A percentile compares a stretch with the other conserved stretches of the same genome.
Conservation (phyloP, 2,797 vertebrate genomes). For the Pyrocephalus nanus region DNA sequence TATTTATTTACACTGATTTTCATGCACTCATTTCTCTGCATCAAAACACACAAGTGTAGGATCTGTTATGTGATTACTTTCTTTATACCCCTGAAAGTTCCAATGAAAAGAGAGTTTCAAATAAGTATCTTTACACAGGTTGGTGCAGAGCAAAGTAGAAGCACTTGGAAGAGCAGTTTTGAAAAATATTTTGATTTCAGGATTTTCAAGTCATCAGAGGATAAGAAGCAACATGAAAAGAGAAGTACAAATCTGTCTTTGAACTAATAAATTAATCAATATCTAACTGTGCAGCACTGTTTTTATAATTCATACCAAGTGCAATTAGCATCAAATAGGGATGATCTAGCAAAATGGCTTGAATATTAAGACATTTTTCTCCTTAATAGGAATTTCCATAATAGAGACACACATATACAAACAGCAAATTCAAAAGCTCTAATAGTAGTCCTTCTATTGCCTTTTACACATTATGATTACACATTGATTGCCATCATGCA, state of each 20-base stretch:
- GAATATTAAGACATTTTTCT: conserved; percentile 47
- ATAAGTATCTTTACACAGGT: neutral
- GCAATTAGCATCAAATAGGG: conserved; percentile 29
- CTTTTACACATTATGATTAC: conserved; percentile 60
- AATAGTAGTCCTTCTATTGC: conserved; percentile 42
- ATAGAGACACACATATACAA: neutral
- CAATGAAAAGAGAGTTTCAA: neutral
- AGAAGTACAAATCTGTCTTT: conserved; percentile 32
- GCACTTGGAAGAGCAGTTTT: neutral
- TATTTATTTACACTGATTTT: neutral
- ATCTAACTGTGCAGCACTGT: conserved; percentile 10
- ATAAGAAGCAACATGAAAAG: neutral
- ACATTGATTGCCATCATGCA: conserved; percentile 66
- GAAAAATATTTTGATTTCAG: conserved; percentile 19
- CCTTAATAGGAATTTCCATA: conserved; percentile 41
- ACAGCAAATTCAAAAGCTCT: conserved; percentile 65
- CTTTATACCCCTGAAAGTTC: neutral
- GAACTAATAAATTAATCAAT: conserved; percentile 55
- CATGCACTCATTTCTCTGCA: neutral
- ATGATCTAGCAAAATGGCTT: conserved; percentile 55
- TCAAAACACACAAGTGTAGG: neutral
- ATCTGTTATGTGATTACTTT: neutral
- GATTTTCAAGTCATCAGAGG: neutral
- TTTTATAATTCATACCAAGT: conserved; percentile 58
- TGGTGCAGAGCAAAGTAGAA: neutral